Base-by-base conservation (phyloP, 2,888 invertebrate genomes). In the Brachynemurus nebulosus region DNA sequence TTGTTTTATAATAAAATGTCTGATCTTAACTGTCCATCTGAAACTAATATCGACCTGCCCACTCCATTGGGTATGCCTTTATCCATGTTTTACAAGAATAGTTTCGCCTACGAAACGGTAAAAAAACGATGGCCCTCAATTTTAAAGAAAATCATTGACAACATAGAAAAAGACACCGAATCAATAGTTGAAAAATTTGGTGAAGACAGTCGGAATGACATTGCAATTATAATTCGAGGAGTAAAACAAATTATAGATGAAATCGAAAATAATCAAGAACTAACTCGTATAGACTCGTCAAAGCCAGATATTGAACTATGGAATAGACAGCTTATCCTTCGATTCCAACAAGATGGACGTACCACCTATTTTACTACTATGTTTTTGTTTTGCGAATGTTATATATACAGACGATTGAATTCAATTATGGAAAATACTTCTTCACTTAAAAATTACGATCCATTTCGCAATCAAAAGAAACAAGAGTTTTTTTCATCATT, bases 341-440 rank as follows among this genome's bases (percentile, higher is more conserved):
- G 56, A 46, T 49, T 54, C n/a, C n/a, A n/a, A 8, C 46, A 52
- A 7, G 50, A 53, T 40, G 55, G 57, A 23, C 57, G 57, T 7
- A 50, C 56, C 2, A 61, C 69, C 1, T 83, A 80, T 71, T 97
- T 85, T 59, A 74, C 76, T 11, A 74, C 82, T 20, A 69, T 77
- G 1, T 97, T 95, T 95, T 69, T 97, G 0, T 83, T 88, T 57
- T 75, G 80, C 0, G 97, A 97, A 64, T 92, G 92, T 58, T 96
- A 93, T 60, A 76, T 96, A 66, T 97, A 96, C 52, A 70, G 84
- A 38, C 68, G 73, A 46, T 57, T 86, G 5, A 64, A 69, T 40
- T 77, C 83, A 57, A 75, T 77, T 16, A 79, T 88, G 56, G 70
- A 75, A 52, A 57, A 73, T 14, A 74, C 72, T n/a, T n/a, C n/a